Base-by-base conservation (phyloP, 2,888 invertebrate species). In the Eupithecia dodoneata region DNA sequence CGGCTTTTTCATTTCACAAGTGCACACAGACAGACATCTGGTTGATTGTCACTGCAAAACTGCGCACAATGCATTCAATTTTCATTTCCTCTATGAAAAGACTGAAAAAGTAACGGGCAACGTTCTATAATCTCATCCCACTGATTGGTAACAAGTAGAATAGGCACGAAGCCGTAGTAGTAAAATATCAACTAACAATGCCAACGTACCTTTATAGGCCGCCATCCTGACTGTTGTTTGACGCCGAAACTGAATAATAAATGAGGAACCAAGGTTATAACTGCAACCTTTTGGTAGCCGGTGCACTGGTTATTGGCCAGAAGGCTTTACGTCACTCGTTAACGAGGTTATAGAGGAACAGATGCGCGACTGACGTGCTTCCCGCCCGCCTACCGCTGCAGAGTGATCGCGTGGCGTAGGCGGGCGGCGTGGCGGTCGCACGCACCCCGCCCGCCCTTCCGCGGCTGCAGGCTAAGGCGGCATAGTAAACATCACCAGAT, bases 361-460 rank as follows among this genome's bases (percentile, higher is more conserved):
- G 86, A 83, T 84, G 85, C 83, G 85, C 78, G 79, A 79, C 83
- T 85, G 89, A 90, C 94, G 93, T 92, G 92, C 92, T 87, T 89
- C 86, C 91, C 89, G 88, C 89, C 87, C 90, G 91, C 86, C 88
- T 85, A 84, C 87, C 89, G 88, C 87, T 90, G 90, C 91, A 89
- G 88, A 94, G 89, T 94, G 94, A 90, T 92, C 91, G 93, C 92
- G 92, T 92, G 93, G 93, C 92, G 92, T 90, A 92, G 91, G 92
- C 92, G 93, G 91, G 92, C 92, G 93, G 93, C 92, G 93, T 91
- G 93, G 91, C 88, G 84, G 89, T 85, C 88, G 85, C 86, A 83
- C 84, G 86, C 87, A 82, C 86, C 86, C 89, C 88, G 82, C 86
- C 82, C 79, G 82, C 81, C 85, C 81, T 77, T 81, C 84, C 78